phyloP scores from a whole-genome alignment of 2,888 invertebrate species.

The Chymomyza procnemis region DNA sequence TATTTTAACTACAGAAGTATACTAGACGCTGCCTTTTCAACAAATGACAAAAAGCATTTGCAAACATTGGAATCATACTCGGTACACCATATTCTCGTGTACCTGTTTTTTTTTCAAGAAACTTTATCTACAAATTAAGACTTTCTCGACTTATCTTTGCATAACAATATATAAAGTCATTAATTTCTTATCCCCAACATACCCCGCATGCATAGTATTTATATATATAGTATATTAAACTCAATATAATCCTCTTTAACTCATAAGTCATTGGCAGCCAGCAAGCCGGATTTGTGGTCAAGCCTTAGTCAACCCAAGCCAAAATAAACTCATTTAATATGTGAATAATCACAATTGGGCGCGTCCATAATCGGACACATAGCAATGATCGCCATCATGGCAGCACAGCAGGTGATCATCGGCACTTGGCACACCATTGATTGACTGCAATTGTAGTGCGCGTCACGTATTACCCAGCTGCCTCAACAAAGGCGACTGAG shows the following conservation, averaged over 20 bases:
- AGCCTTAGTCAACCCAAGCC: background rate
- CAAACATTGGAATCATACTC: too few species aligned
- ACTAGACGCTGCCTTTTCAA: too few species aligned
- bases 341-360: conserved; percentile 45
- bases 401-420: conserved; percentile 36
- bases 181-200: background rate
- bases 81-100: too few species aligned
- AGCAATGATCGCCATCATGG: background rate
- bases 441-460: conserved; percentile 61
- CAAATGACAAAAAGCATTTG: too few species aligned
- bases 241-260: too few species aligned
- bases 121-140: too few species aligned
- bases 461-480: conserved; percentile 49
- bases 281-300: background rate
- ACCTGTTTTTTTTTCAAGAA: too few species aligned
- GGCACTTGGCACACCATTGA: conserved; percentile 43
- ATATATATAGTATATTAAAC: too few species aligned
- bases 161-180: too few species aligned
- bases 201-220: background rate
- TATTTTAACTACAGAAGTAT: too few species aligned
- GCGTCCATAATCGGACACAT: conserved; percentile 41
- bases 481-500: background rate
- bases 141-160: too few species aligned
- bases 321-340: conserved; percentile 6
- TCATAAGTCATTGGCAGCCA: background rate